Evolutionary conservation across 2,113 vertebrate species (phyloP).

Genomic region (Ctenomys sociabilis): DNA sequence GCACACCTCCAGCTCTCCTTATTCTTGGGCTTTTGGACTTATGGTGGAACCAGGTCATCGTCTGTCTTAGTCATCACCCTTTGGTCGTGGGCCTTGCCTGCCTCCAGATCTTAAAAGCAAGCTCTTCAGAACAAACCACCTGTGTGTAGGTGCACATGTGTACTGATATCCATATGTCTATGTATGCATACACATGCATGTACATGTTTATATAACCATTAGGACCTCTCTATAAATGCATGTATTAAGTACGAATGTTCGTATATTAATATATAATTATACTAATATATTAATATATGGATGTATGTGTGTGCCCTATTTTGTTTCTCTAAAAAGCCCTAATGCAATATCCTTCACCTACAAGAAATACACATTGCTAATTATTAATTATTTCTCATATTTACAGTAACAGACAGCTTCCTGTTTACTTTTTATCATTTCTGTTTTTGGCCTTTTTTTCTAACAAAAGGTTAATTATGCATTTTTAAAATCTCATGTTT

Average conservation of each 20-base stretch:
- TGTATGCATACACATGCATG: neutral
- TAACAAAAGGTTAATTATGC: neutral
- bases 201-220: neutral
- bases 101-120: neutral
- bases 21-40: neutral
- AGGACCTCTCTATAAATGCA: neutral
- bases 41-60: neutral
- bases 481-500: neutral
- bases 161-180: neutral
- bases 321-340: neutral
- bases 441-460: neutral
- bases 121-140: neutral
- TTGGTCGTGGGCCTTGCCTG: neutral
- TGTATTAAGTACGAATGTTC: neutral
- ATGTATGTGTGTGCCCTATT: neutral
- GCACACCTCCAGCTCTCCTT: neutral
- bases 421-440: neutral
- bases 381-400: constrained; percentile 24
- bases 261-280: neutral
- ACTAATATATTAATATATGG: neutral
- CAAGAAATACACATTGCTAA: neutral
- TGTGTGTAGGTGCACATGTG: neutral
- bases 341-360: neutral
- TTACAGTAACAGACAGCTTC: neutral
- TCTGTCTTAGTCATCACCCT: neutral